Conservation (phyloP, 1,140 invertebrate species). For the Euura saliciscinereae region DNA sequence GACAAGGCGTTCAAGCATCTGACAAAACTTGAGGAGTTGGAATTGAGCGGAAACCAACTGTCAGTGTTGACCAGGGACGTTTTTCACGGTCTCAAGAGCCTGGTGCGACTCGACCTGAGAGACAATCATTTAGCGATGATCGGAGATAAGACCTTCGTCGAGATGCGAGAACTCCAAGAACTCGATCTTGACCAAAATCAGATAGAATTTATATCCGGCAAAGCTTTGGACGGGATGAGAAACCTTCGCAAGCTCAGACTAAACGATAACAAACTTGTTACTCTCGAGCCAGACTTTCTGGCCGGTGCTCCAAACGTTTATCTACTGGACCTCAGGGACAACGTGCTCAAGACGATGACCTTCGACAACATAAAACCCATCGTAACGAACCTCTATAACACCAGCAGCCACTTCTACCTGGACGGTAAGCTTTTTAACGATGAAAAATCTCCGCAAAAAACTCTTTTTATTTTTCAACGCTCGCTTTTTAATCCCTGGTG, state of each 20-base stretch:
- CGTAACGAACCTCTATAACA: slow-evolving; percentile 74
- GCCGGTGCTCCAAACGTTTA: slow-evolving; percentile 67
- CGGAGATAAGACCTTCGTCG: slow-evolving; percentile 75
- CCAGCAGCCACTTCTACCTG: slow-evolving; percentile 72
- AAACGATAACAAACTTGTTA: slow-evolving; percentile 73
- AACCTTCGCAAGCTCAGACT: slow-evolving; percentile 71
- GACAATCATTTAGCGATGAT: slow-evolving; percentile 75
- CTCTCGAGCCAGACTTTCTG: slow-evolving; percentile 69
- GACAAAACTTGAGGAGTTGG: slow-evolving; percentile 68
- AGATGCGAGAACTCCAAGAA: slow-evolving; percentile 72
- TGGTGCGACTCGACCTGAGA: slow-evolving; percentile 70
- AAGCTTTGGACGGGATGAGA: slow-evolving; percentile 73
- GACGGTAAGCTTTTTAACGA: slow-evolving; percentile 68
- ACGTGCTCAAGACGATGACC: slow-evolving; percentile 75
- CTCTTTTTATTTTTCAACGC: neutral
- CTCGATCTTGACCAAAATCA: slow-evolving; percentile 76
- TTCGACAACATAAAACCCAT: slow-evolving; percentile 75
- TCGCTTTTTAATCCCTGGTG: no score
- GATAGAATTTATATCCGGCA: slow-evolving; percentile 70
- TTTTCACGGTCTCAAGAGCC: slow-evolving; percentile 71
- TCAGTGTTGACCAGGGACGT: slow-evolving; percentile 70
- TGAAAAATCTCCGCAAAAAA: neutral
- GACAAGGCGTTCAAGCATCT: slow-evolving; percentile 74
- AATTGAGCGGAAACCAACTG: slow-evolving; percentile 74
- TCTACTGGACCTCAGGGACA: slow-evolving; percentile 74